These are phyloP conservation scores for Metridium senile DNA, from an alignment of 92 coral and sea anemone species.

Conservation along the genomic window DNA sequence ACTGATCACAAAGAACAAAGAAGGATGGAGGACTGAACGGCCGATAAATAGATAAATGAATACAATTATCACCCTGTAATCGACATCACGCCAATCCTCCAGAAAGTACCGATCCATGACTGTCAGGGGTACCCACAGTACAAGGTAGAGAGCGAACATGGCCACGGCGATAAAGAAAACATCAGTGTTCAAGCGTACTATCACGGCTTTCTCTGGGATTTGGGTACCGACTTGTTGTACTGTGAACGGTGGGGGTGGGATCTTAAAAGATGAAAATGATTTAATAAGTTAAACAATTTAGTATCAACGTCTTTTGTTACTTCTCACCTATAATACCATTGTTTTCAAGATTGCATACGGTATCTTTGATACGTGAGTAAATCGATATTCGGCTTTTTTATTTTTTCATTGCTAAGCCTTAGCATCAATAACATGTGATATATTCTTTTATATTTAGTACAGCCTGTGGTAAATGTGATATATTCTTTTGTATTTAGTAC, in stretches of 20 bases:
- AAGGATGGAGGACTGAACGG: constrained; percentile 24
- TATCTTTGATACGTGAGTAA: too few species aligned
- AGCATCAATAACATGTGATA: too few species aligned
- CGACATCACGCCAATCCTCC: constrained; percentile 16
- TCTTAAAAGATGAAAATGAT: too few species aligned
- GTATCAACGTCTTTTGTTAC: too few species aligned
- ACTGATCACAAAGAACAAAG: constrained; percentile 22
- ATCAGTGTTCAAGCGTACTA: constrained; percentile 21
- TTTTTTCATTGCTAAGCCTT: too few species aligned
- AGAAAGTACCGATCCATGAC: constrained; percentile 27
- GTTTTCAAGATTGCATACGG: too few species aligned
- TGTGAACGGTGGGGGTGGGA: constrained; percentile 4
- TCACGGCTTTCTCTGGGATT: not conserved
- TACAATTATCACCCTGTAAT: not conserved
- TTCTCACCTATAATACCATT: too few species aligned
- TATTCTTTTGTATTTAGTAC: too few species aligned
- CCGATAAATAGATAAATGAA: constrained; percentile 29
- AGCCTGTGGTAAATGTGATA: too few species aligned
- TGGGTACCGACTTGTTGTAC: not conserved
- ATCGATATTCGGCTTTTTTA: too few species aligned
- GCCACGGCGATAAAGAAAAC: constrained; percentile 13
- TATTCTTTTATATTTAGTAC: too few species aligned
- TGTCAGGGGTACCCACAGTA: constrained; percentile 45
- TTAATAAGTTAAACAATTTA: too few species aligned
- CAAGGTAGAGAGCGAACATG: constrained; percentile 12